phyloP scores from a whole-genome alignment of 2,113 vertebrate genomes.

The Pan troglodytes region NHGRI_mPanTro3-v2.1_pri NC_086015.1:197475001-197475500 shows the following conservation, averaged over 20 bases:
- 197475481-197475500: too few relatives aligned
- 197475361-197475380: too few relatives aligned
- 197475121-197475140: background rate
- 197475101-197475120: background rate
- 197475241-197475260: background rate
- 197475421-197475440: background rate
- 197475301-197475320: background rate
- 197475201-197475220: too few relatives aligned
- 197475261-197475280: background rate
- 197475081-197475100: background rate
- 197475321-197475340: background rate
- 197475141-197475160: background rate
- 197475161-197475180: background rate
- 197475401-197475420: background rate
- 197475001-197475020: background rate
- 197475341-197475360: background rate
- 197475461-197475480: background rate
- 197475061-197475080: background rate
- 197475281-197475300: background rate
- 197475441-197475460: background rate
- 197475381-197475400: background rate
- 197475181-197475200: background rate
- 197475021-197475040: background rate
- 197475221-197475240: too few relatives aligned
- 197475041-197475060: background rate